A percentile compares a stretch with the other conserved stretches of the same genome.
Evolutionary conservation across 2,113 vertebrate genomes (phyloP).

Genomic region (Microtus pennsylvanicus): DNA sequence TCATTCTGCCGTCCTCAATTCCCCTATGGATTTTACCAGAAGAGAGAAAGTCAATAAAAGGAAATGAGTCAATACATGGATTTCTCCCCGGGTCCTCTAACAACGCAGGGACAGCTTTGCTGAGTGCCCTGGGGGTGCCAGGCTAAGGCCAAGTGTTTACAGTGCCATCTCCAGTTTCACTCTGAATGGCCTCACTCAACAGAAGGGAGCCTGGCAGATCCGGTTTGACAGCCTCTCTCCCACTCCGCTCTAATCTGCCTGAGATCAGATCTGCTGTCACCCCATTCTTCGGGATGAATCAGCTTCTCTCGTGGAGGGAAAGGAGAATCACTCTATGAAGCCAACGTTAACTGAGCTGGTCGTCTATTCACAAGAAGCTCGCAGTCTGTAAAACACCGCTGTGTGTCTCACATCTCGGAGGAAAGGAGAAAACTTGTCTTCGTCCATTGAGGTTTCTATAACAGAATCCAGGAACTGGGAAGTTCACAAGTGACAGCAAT

Average conservation of each 20-base stretch:
- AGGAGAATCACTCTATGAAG: slow-evolving; percentile 34
- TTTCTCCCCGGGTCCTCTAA: not conserved
- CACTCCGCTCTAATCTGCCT: not conserved
- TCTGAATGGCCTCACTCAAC: not conserved
- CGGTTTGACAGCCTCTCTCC: slow-evolving; percentile 36
- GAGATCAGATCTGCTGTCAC: not conserved
- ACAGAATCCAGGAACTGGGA: not conserved
- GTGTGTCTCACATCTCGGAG: not conserved
- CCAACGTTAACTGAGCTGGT: not conserved
- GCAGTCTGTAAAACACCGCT: not conserved
- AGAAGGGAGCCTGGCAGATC: slow-evolving; percentile 1
- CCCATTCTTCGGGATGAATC: slow-evolving; percentile 38
- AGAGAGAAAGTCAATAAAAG: slow-evolving; percentile 25
- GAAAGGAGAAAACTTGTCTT: not conserved
- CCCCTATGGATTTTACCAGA: not conserved
- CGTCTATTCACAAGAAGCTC: not conserved
- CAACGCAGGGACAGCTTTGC: not conserved
- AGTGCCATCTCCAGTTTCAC: not conserved
- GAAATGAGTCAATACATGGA: not conserved
- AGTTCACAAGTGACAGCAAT: not conserved
- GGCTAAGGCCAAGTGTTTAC: not conserved
- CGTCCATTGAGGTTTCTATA: not conserved
- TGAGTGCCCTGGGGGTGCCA: not conserved
- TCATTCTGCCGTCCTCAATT: not conserved
- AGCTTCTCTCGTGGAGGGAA: not conserved